Evolutionary conservation across 2,797 vertebrate genomes (phyloP).

Genomic region (Fratercula arctica): DNA sequence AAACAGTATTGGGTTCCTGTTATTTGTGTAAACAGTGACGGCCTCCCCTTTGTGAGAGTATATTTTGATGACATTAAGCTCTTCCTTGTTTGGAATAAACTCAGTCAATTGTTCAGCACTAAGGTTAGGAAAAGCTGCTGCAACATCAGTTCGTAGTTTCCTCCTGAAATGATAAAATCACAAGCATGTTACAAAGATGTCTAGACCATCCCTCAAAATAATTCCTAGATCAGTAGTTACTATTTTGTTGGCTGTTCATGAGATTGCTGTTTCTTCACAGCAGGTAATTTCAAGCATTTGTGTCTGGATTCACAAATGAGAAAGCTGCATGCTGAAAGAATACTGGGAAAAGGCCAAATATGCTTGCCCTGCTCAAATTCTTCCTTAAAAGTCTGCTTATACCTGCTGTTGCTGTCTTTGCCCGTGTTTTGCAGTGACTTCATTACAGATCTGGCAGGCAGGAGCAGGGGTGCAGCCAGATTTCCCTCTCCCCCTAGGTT

Average conservation of each 20-base stretch:
- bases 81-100: conserved; percentile 91
- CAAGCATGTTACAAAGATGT: neutral
- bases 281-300: neutral
- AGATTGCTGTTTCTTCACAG: neutral
- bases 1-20: conserved; percentile 92
- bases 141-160: conserved; percentile 88
- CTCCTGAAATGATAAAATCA: conserved; percentile 77
- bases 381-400: neutral
- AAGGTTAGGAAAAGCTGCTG: conserved; percentile 82
- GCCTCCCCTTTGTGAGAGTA: conserved; percentile 89
- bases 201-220: neutral
- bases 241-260: neutral
- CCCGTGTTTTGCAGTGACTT: neutral
- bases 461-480: neutral
- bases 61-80: conserved; percentile 89
- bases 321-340: neutral
- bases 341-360: neutral
- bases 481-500: neutral
- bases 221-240: neutral
- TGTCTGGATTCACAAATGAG: accelerated
- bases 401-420: neutral
- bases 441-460: accelerated
- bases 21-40: conserved; percentile 85
- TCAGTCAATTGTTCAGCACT: conserved; percentile 82
- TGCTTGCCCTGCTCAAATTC: neutral